Conservation (phyloP, 2,797 vertebrate genomes). For the Darevskia mixta region DNA sequence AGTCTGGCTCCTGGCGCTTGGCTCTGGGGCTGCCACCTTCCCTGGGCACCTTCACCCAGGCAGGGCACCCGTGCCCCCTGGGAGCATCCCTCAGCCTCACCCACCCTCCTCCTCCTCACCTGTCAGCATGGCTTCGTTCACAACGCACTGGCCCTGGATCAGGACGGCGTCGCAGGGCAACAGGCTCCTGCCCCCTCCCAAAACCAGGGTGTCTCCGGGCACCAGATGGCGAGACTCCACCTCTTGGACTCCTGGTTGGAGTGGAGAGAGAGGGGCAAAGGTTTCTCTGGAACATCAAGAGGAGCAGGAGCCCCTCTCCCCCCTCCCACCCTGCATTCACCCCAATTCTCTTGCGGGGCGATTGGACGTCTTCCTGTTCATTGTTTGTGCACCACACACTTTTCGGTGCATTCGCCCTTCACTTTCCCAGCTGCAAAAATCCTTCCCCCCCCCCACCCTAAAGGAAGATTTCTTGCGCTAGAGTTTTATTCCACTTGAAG, state of each 20-base stretch:
- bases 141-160: conserved; percentile 76
- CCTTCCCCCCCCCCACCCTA: too few relatives aligned
- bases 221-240: conserved; percentile 78
- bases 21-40: too few relatives aligned
- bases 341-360: too few relatives aligned
- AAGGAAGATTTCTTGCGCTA: too few relatives aligned
- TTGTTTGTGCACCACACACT: too few relatives aligned
- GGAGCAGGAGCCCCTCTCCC: background rate
- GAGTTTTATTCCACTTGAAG: too few relatives aligned
- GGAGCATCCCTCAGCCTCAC: too few relatives aligned
- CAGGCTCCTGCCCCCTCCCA: conserved; percentile 73
- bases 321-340: background rate
- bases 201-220: conserved; percentile 80
- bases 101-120: conserved; percentile 62
- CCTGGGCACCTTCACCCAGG: too few relatives aligned
- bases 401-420: accelerated
- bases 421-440: too few relatives aligned
- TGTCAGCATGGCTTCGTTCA: conserved; percentile 84
- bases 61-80: too few relatives aligned
- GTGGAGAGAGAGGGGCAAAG: conserved; percentile 43
- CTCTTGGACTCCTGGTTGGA: conserved; percentile 70
- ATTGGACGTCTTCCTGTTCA: too few relatives aligned
- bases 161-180: conserved; percentile 82
- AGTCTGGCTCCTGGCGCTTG: background rate
- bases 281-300: conserved; percentile 9